A percentile compares a stretch with the other conserved stretches of the same genome.
phyloP scores from a whole-genome alignment of 2,113 vertebrate genomes.

The Odontesthes bonariensis region DNA sequence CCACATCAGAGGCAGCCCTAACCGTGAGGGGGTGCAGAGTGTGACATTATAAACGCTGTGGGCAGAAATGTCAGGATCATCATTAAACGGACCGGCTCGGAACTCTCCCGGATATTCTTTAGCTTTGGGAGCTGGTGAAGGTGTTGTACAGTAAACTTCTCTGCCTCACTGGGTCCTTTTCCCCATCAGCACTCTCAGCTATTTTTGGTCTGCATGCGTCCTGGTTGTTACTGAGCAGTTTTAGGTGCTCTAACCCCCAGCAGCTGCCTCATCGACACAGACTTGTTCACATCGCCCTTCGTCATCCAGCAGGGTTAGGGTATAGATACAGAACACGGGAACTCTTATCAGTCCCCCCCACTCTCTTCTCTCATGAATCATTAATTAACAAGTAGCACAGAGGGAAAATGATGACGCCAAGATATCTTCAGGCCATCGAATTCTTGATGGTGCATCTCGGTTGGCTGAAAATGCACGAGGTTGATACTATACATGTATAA shows the following conservation, averaged over 20 bases:
- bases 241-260: conserved; percentile 40
- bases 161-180: conserved; percentile 16
- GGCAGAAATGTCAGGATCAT: conserved; percentile 70
- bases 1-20: conserved; percentile 60
- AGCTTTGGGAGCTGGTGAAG: conserved; percentile 17
- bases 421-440: conserved; percentile 27
- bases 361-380: conserved; percentile 37
- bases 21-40: conserved; percentile 51
- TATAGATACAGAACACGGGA: conserved; percentile 48
- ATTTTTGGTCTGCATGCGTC: conserved; percentile 48
- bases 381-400: conserved; percentile 37
- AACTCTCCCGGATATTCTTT: conserved; percentile 8
- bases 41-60: conserved; percentile 60
- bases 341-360: conserved; percentile 34
- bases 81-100: conserved; percentile 54
- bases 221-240: conserved; percentile 55
- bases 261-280: conserved; percentile 51
- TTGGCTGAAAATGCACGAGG: neutral
- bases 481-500: neutral
- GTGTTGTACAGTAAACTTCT: conserved; percentile 33
- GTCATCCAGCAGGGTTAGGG: conserved; percentile 25
- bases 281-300: conserved; percentile 33
- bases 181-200: conserved; percentile 52
- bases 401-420: conserved; percentile 45
- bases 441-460: conserved; percentile 7